Percentiles rank a stretch among this genome's conserved stretches.
Conservation (phyloP, 2,888 invertebrate species). For the Apantesis nais region DNA sequence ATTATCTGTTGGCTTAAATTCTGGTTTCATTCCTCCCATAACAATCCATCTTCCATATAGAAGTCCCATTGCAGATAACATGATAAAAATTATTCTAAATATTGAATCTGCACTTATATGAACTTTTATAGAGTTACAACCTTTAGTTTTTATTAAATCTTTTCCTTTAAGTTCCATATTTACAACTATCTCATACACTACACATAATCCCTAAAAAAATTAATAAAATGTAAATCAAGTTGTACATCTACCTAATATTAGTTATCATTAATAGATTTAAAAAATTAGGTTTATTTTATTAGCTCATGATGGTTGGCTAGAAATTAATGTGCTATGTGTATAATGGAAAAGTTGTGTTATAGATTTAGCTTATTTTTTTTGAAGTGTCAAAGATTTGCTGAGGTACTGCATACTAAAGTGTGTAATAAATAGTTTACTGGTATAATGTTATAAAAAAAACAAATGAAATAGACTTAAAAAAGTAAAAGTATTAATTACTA, state of each 20-base stretch:
- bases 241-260: background rate
- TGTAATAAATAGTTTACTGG: too few species aligned
- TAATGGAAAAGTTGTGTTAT: too few species aligned
- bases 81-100: slow-evolving; percentile 81
- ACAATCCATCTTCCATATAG: slow-evolving; percentile 89
- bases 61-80: slow-evolving; percentile 79
- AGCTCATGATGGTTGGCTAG: too few species aligned
- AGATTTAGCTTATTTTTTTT: too few species aligned
- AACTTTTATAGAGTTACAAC: slow-evolving; percentile 6
- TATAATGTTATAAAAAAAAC: too few species aligned
- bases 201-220: slow-evolving; percentile 86
- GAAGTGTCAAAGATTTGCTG: too few species aligned
- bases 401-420: too few species aligned
- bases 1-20: slow-evolving; percentile 95
- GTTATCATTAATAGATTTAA: background rate
- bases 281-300: too few species aligned
- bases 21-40: slow-evolving; percentile 92
- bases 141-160: slow-evolving; percentile 24
- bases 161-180: slow-evolving; percentile 51
- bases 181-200: slow-evolving; percentile 88
- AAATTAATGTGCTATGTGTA: too few species aligned
- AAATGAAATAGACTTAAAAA: too few species aligned
- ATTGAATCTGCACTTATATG: slow-evolving; percentile 47
- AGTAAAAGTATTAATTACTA: too few species aligned
- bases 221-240: background rate